Conservation (phyloP, 2,888 invertebrate species). For the Graphium colonna region DNA sequence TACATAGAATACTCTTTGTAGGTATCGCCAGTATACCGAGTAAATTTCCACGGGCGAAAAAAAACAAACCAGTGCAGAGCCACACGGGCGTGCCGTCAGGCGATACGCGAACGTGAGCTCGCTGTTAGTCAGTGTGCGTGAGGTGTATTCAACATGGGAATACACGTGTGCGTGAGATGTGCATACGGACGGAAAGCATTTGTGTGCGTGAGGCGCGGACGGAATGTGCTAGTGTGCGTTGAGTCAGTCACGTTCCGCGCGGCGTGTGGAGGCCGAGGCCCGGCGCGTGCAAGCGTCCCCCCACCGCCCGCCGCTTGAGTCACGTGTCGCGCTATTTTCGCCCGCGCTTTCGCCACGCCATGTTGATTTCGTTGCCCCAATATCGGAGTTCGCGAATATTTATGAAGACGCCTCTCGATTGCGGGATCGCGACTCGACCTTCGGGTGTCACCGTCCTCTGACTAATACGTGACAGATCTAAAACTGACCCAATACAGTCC, state of each 20-base stretch:
- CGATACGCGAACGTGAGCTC: slow-evolving; percentile 47
- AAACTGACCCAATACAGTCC: neutral
- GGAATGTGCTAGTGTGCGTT: slow-evolving; percentile 1
- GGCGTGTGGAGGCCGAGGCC: slow-evolving; percentile 60
- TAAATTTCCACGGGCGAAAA: slow-evolving; percentile 22
- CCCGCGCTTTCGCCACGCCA: slow-evolving; percentile 52
- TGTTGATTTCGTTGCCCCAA: slow-evolving; percentile 29
- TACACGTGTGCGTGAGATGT: neutral
- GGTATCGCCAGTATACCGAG: too few relatives aligned
- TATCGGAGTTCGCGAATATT: slow-evolving; percentile 26
- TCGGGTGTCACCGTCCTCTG: neutral
- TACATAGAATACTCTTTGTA: too few relatives aligned
- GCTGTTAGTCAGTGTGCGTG: slow-evolving; percentile 41
- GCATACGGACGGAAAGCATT: neutral
- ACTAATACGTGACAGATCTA: neutral
- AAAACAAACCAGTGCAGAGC: slow-evolving; percentile 24
- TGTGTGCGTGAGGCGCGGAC: neutral
- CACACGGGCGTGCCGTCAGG: slow-evolving; percentile 33
- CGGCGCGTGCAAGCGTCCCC: slow-evolving; percentile 43
- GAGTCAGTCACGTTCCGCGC: slow-evolving; percentile 65
- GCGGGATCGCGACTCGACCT: slow-evolving; percentile 5
- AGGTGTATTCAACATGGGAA: slow-evolving; percentile 17
- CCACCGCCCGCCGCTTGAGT: slow-evolving; percentile 33
- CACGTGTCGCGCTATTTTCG: slow-evolving; percentile 45
- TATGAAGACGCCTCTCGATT: slow-evolving; percentile 11